These are phyloP conservation scores for Oncorhynchus masou DNA, from an alignment of 2,113 vertebrate species.

Conservation along the genomic window DNA sequence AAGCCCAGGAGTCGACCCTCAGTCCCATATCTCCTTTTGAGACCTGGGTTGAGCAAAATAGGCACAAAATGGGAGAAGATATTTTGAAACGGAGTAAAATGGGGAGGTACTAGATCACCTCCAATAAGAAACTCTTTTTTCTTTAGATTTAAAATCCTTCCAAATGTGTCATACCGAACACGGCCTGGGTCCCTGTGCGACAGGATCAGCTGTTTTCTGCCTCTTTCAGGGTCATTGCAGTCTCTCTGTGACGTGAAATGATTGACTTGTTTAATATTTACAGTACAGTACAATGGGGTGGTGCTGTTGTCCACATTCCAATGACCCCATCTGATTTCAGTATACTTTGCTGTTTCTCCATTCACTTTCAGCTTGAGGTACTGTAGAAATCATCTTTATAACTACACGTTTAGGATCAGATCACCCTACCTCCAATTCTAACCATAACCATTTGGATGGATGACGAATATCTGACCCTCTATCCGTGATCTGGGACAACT, in stretches of 20 bases:
- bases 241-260: slow-evolving; percentile 46
- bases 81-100: no score
- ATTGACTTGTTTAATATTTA: slow-evolving; percentile 48
- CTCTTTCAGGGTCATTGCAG: slow-evolving; percentile 34
- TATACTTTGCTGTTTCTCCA: slow-evolving; percentile 19
- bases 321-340: slow-evolving; percentile 20
- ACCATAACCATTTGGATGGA: no score
- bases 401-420: no score
- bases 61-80: no score
- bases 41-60: slow-evolving; percentile 11
- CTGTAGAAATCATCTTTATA: neutral
- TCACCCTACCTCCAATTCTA: no score
- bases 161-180: no score
- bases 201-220: neutral
- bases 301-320: slow-evolving; percentile 62
- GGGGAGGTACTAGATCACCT: no score
- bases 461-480: no score
- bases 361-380: neutral
- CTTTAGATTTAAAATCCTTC: no score
- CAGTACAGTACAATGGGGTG: slow-evolving; percentile 38
- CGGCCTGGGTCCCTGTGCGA: neutral
- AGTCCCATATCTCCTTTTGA: slow-evolving; percentile 12
- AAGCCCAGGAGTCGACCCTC: neutral
- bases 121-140: no score
- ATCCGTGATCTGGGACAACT: no score